Evolutionary conservation across 2,888 invertebrate genomes (phyloP).

Genomic region (Latrodectus hesperus): DNA sequence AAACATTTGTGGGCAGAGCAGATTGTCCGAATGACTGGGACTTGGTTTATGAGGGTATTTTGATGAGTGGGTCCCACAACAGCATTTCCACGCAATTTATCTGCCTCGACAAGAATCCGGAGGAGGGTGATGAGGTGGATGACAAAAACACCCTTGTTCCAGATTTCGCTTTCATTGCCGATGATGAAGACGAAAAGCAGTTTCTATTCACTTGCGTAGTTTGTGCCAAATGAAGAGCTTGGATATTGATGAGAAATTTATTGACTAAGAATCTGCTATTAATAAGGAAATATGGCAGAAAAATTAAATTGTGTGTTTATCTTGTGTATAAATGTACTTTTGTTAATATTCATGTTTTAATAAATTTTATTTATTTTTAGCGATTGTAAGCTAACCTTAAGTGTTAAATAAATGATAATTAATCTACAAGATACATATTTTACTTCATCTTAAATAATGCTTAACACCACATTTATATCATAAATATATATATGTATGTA

Average conservation of each 20-base stretch:
- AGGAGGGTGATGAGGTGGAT: not conserved
- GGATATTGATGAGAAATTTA: not conserved
- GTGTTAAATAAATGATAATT: no score
- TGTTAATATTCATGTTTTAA: not conserved
- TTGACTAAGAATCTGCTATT: not conserved
- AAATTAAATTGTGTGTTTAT: no score
- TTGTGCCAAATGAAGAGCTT: slow-evolving; percentile 43
- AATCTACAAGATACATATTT: no score
- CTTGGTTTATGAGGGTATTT: slow-evolving; percentile 43
- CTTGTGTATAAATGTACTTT: no score
- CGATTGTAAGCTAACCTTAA: not conserved
- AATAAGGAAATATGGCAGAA: no score
- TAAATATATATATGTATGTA: no score
- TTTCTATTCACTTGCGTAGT: slow-evolving; percentile 49
- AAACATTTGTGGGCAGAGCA: slow-evolving; percentile 32
- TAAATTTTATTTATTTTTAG: not conserved
- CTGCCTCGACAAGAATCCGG: slow-evolving; percentile 40
- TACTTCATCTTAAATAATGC: no score
- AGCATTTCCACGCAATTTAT: slow-evolving; percentile 38
- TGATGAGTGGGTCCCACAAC: slow-evolving; percentile 30
- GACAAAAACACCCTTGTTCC: slow-evolving; percentile 2
- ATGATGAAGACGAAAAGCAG: slow-evolving; percentile 25
- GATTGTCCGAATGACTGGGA: slow-evolving; percentile 55
- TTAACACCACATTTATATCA: no score
- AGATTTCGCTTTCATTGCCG: slow-evolving; percentile 19